Base-by-base conservation (phyloP, 2,888 invertebrate genomes). In the Drosophila birchii region DNA sequence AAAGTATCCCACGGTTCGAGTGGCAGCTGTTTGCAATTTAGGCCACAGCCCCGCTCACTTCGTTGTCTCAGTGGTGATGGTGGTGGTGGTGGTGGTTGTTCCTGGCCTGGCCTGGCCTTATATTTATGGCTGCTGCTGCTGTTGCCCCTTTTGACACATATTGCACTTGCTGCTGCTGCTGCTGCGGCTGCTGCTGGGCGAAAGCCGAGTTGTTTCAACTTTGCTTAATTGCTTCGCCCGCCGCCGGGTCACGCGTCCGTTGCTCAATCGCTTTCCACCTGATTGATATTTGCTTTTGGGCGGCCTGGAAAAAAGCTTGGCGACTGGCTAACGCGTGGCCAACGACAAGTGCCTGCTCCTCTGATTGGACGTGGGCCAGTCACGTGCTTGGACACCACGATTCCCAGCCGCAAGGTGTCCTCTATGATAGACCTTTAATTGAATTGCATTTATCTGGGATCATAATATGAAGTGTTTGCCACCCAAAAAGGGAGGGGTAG, bases 1-100 rank as follows among this genome's bases (percentile, higher is more conserved):
- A 89, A 89, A 83, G 68, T 90, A 91, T 91, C 91, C 91, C 91
- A 91, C 91, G 91, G 91, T 91, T 88, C 79, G 84, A 78, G 84
- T 86, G 91, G 91, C 91, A 91, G 91, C 90, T 91, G 91, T 90
- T 91, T 82, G 90, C 89, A 91, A 91, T 91, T 91, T 85, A 85
- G 86, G 88, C 86, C 89, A 86, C 88, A 85, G 89, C 78, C 75
- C 76, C 76, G 85, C 78, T 55, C 72, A 75, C 68, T 83, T 89
- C 74, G 47, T 75, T 73, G 57, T 54, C 59, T 72, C 47, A 41
- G 51, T 43, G 41, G 38, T 51, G 70, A n/a, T 63, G 60, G 47
- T 76, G 67, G 14, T 71, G 67, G 54, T 78, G 66, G 45, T 74
- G 78, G 74, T 43, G 61, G 69, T 53, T 69, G 64, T 45, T 61